Evolutionary conservation across 2,797 vertebrate genomes (phyloP).

Genomic region (Bradypodion ventrale): DNA sequence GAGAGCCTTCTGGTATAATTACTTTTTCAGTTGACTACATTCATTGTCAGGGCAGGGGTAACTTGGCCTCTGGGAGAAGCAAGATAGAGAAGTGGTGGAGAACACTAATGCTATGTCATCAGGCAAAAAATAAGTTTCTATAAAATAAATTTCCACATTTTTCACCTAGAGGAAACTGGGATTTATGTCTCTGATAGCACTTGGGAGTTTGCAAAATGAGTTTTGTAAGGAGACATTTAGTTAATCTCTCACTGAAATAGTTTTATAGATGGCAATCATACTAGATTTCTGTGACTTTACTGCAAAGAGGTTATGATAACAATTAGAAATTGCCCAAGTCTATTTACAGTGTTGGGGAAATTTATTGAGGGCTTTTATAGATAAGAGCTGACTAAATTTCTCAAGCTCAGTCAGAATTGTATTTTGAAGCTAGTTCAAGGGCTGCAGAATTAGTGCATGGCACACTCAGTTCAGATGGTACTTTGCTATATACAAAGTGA

Average conservation of each 20-base stretch:
- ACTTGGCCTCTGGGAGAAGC: slow-evolving; percentile 14
- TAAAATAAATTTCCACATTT: slow-evolving; percentile 9
- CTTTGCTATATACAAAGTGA: background rate
- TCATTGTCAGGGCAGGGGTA: background rate
- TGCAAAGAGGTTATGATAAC: background rate
- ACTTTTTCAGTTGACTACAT: slow-evolving; percentile 21
- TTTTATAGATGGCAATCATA: background rate
- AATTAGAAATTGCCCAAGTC: background rate
- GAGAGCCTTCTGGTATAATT: background rate
- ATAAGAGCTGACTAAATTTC: too few relatives aligned
- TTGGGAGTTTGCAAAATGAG: background rate
- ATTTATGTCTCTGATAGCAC: slow-evolving; percentile 2
- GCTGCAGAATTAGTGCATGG: background rate
- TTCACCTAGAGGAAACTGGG: background rate
- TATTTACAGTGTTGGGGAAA: background rate
- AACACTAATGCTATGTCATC: background rate
- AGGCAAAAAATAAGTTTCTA: background rate
- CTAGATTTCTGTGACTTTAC: slow-evolving; percentile 6
- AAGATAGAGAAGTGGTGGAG: background rate
- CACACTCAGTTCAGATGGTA: background rate
- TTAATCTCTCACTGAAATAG: background rate
- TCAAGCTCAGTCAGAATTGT: background rate
- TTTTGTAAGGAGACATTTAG: background rate
- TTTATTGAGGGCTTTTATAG: background rate
- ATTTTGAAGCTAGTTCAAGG: background rate